Percentiles rank a stretch among this genome's conserved stretches.
These are phyloP conservation scores for Trogon surrucura DNA, from an alignment of 2,113 vertebrate species.

Conservation along the genomic window DNA sequence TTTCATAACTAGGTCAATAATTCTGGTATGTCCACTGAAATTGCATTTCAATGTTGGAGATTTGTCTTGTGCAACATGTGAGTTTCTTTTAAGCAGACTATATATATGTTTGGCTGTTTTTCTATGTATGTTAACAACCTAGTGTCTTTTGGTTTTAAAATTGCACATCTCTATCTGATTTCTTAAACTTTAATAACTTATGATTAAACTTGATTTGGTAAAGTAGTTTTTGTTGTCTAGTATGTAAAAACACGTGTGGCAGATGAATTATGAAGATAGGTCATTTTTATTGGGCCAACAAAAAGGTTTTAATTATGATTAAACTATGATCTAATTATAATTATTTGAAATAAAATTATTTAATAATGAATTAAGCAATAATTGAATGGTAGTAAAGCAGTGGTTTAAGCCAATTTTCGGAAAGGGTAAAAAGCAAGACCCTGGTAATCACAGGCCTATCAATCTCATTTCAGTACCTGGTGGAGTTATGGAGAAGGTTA, in stretches of 20 bases:
- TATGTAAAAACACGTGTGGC: background rate
- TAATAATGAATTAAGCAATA: background rate
- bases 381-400: background rate
- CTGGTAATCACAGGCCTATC: background rate
- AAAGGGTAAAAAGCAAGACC: background rate
- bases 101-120: background rate
- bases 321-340: background rate
- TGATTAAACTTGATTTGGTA: background rate
- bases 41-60: background rate
- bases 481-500: background rate
- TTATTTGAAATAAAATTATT: background rate
- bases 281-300: background rate
- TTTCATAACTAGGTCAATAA: background rate
- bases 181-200: background rate
- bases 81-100: background rate
- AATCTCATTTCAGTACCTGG: background rate
- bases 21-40: background rate
- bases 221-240: background rate
- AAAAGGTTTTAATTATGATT: background rate
- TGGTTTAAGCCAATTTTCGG: background rate
- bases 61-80: background rate
- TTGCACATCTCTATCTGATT: background rate
- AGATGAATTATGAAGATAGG: background rate
- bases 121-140: accelerated
- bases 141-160: background rate